These are phyloP conservation scores for Gymnarchus niloticus DNA, from an alignment of 2,113 vertebrate genomes.

Conservation along the genomic window DNA sequence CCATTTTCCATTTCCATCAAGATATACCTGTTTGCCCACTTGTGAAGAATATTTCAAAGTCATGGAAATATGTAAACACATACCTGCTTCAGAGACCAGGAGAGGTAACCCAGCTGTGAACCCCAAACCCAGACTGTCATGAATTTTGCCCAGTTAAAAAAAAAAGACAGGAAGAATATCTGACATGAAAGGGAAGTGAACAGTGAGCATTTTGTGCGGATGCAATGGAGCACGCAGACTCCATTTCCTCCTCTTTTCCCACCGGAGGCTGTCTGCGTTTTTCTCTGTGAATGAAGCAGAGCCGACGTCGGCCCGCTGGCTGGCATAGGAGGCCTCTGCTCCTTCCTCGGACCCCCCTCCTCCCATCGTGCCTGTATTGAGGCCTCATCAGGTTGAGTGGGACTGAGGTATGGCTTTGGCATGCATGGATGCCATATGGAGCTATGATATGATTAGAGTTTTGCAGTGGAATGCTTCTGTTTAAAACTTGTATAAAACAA, in stretches of 20 bases:
- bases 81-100: slow-evolving; percentile 14
- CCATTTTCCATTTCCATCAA: neutral
- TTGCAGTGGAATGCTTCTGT: no score
- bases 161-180: slow-evolving; percentile 29
- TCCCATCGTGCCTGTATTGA: neutral
- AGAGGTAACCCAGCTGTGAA: slow-evolving; percentile 50
- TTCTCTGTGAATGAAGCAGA: slow-evolving; percentile 44
- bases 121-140: slow-evolving; percentile 48
- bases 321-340: slow-evolving; percentile 6
- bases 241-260: slow-evolving; percentile 39
- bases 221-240: slow-evolving; percentile 48
- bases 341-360: neutral
- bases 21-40: neutral
- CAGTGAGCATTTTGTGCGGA: slow-evolving; percentile 59
- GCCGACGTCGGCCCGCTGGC: slow-evolving; percentile 38
- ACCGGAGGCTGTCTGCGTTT: slow-evolving; percentile 46
- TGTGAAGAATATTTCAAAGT: neutral
- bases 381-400: slow-evolving; percentile 24
- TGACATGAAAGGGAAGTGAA: slow-evolving; percentile 48
- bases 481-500: no score
- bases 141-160: slow-evolving; percentile 45
- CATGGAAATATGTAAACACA: slow-evolving; percentile 3
- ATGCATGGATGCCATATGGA: no score
- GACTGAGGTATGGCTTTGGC: slow-evolving; percentile 34
- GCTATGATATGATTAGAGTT: no score